A percentile compares a stretch with the other conserved stretches of the same genome.
phyloP scores from a whole-genome alignment of 2,113 vertebrate species.

The Pogonocichla stellata region DNA sequence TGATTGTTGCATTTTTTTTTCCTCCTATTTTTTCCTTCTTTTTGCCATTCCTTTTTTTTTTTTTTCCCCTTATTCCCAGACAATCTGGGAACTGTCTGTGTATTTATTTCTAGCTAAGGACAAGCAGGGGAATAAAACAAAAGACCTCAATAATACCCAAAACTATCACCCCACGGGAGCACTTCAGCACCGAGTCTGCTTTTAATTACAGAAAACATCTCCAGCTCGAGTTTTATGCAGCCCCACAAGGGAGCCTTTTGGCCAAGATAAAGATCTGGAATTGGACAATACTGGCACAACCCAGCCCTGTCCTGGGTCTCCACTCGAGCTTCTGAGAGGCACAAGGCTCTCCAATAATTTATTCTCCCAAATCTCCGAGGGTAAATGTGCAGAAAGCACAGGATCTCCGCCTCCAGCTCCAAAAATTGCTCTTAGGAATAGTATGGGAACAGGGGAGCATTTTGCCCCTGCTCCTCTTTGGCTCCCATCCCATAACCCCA shows the following conservation, averaged over 20 bases:
- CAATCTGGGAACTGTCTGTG: not conserved
- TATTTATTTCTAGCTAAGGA: constrained; percentile 42
- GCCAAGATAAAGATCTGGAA: constrained; percentile 53
- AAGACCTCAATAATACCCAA: constrained; percentile 29
- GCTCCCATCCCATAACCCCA: not conserved
- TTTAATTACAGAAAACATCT: constrained; percentile 10
- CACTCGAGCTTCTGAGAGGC: not conserved
- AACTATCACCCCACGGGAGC: constrained; percentile 40
- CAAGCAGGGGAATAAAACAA: constrained; percentile 15
- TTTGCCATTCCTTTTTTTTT: not conserved
- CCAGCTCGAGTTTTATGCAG: not conserved
- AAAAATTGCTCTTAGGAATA: fast-evolving
- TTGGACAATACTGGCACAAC: not conserved
- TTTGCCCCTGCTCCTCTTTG: not conserved
- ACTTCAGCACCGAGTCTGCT: constrained; percentile 14
- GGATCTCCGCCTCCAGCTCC: not conserved
- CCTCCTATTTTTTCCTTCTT: not conserved
- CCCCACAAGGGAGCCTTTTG: constrained; percentile 14
- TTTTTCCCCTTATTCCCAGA: fast-evolving
- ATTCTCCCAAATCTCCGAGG: not conserved
- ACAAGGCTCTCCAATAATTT: not conserved
- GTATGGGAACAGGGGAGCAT: fast-evolving
- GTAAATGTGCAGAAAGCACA: not conserved
- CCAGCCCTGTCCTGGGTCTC: not conserved
- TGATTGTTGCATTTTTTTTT: not conserved